phyloP scores from a whole-genome alignment of 2,888 invertebrate species.

The Cantharis rufa region DNA sequence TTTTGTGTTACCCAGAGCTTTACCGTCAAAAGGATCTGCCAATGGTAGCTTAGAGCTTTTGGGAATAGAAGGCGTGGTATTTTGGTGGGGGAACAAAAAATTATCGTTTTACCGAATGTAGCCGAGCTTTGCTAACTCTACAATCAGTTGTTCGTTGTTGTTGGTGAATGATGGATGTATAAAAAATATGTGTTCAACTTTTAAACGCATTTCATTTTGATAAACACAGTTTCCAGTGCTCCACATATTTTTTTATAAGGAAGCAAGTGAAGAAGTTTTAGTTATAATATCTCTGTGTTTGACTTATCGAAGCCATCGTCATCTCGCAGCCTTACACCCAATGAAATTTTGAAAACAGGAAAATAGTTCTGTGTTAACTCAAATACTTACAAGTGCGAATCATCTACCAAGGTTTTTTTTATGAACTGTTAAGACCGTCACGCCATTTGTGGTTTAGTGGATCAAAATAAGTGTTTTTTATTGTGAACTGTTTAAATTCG shows the following conservation, averaged over 20 bases:
- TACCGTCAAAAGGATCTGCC: conserved; percentile 44
- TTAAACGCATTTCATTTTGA: conserved; percentile 2
- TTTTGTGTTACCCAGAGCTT: conserved; percentile 50
- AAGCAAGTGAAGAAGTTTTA: background rate
- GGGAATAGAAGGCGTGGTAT: conserved; percentile 38
- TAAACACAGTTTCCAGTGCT: background rate
- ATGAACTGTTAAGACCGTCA: background rate
- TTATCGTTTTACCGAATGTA: conserved; percentile 37
- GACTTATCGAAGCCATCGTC: background rate
- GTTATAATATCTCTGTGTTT: background rate
- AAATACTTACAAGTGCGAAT: background rate
- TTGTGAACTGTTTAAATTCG: conserved; percentile 34
- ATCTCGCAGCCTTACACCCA: background rate
- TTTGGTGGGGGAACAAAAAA: conserved; percentile 36
- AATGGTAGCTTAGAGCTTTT: conserved; percentile 38
- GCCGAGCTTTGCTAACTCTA: conserved; percentile 34
- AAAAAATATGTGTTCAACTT: background rate
- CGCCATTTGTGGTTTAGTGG: conserved; percentile 6
- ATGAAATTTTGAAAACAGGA: background rate
- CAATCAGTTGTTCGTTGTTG: conserved; percentile 36
- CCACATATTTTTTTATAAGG: background rate
- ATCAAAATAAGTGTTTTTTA: conserved; percentile 19
- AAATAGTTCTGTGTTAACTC: background rate
- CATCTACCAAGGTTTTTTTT: background rate
- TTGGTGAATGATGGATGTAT: conserved; percentile 31